phyloP scores from a whole-genome alignment of 2,888 invertebrate species.

The Zaprionus lineosus region DNA sequence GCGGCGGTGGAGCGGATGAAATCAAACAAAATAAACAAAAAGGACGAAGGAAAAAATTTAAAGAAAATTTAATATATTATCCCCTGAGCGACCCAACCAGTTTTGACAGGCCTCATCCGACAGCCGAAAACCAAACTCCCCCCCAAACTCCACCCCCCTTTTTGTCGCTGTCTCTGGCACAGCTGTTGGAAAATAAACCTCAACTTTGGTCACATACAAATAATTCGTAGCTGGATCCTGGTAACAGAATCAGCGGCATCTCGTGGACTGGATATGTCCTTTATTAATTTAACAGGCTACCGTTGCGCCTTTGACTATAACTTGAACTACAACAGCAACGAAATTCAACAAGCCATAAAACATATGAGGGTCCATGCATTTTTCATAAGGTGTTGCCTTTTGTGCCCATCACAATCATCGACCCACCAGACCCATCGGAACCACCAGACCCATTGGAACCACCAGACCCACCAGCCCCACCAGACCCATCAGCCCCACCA shows the following conservation, averaged over 20 bases:
- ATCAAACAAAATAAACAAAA: slow-evolving; percentile 44
- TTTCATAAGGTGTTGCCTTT: slow-evolving; percentile 81
- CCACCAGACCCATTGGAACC: too few species aligned
- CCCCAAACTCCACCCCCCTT: neutral
- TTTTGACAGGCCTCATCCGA: slow-evolving; percentile 29
- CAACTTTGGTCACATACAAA: slow-evolving; percentile 57
- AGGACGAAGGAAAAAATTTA: slow-evolving; percentile 26
- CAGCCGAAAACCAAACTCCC: neutral
- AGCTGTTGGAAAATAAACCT: slow-evolving; percentile 75
- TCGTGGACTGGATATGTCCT: too few species aligned
- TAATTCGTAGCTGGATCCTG: too few species aligned
- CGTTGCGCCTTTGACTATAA: slow-evolving; percentile 70
- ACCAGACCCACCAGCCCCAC: slow-evolving; percentile 15
- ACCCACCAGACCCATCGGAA: slow-evolving; percentile 7
- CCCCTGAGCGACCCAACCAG: slow-evolving; percentile 11
- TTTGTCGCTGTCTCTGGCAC: slow-evolving; percentile 53
- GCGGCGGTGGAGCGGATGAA: slow-evolving; percentile 41
- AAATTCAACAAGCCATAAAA: slow-evolving; percentile 81
- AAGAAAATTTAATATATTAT: slow-evolving; percentile 64
- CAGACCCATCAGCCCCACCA: too few species aligned
- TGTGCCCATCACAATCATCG: slow-evolving; percentile 74
- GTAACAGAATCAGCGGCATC: too few species aligned
- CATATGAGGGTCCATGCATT: slow-evolving; percentile 81
- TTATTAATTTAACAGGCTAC: slow-evolving; percentile 78
- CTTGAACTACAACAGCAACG: slow-evolving; percentile 67